These are phyloP conservation scores for Xanthorhoe spadicearia DNA, from an alignment of 2,888 invertebrate species.

Conservation along the genomic window DNA sequence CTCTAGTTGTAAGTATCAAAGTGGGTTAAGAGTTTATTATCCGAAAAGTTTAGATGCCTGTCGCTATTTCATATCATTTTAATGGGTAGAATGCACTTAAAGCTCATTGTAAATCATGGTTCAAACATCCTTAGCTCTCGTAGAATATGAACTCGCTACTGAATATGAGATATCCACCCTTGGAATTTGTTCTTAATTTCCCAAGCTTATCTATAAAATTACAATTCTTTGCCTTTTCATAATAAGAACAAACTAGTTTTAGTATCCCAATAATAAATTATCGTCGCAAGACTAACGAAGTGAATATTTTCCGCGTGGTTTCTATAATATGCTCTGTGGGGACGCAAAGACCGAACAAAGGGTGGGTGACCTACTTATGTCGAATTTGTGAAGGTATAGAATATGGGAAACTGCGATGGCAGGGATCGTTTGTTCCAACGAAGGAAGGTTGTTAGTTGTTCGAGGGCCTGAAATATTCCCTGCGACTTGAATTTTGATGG, in stretches of 20 bases:
- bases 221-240: background rate
- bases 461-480: conserved; percentile 25
- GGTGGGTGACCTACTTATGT: conserved; percentile 41
- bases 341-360: conserved; percentile 43
- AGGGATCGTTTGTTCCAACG: conserved; percentile 30
- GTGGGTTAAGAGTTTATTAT: background rate
- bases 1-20: conserved; percentile 4
- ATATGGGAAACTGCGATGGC: conserved; percentile 34
- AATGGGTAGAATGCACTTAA: background rate
- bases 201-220: no score
- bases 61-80: background rate
- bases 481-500: conserved; percentile 17
- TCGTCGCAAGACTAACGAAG: background rate
- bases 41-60: background rate
- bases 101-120: background rate
- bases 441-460: conserved; percentile 32
- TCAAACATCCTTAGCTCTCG: no score
- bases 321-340: conserved; percentile 27
- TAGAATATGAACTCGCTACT: no score
- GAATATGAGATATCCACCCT: no score
- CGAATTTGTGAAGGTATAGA: conserved; percentile 40
- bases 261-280: background rate
- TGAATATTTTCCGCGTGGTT: conserved; percentile 6
- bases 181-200: no score
- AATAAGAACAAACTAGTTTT: background rate